Evolutionary conservation across 1,140 invertebrate species (phyloP).

Genomic region (Drosophila simulans): DNA sequence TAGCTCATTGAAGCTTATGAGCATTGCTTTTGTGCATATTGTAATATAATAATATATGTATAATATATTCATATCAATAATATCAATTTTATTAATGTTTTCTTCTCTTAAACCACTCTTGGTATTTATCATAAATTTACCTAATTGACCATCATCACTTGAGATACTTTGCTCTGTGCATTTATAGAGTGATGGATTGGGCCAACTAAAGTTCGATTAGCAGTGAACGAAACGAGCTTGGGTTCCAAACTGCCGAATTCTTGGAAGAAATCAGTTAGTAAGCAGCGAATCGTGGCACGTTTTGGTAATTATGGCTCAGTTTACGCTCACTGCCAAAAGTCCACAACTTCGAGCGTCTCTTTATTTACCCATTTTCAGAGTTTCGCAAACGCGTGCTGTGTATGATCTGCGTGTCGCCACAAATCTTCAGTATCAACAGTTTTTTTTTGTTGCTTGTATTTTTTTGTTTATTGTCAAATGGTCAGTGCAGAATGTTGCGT

Average conservation of each 20-base stretch:
- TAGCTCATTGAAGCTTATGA: slow-evolving; percentile 47
- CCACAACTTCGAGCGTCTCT: slow-evolving; percentile 41
- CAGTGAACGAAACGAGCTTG: slow-evolving; percentile 16
- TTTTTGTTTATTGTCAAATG: slow-evolving; percentile 21
- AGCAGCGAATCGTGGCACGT: slow-evolving; percentile 67
- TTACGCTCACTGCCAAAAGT: slow-evolving; percentile 28
- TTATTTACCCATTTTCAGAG: slow-evolving; percentile 37
- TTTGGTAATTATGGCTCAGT: slow-evolving; percentile 74
- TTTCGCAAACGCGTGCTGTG: slow-evolving; percentile 46
- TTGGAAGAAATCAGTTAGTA: slow-evolving; percentile 32
- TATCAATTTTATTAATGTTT: too few species aligned
- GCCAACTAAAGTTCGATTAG: slow-evolving; percentile 27
- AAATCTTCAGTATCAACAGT: slow-evolving; percentile 46
- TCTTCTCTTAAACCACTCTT: too few species aligned
- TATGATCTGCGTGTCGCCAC: slow-evolving; percentile 47
- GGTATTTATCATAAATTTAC: too few species aligned
- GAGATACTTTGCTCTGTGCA: not conserved
- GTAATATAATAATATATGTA: not conserved
- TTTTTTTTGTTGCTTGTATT: slow-evolving; percentile 8
- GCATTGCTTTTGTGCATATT: slow-evolving; percentile 4
- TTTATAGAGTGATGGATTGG: slow-evolving; percentile 13
- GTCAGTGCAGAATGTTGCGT: slow-evolving; percentile 47
- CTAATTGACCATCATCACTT: not conserved
- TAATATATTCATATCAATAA: not conserved
- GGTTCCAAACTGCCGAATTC: slow-evolving; percentile 35